Percentiles rank a stretch among this genome's conserved stretches.
phyloP scores from a whole-genome alignment of 2,888 invertebrate species.

The Marasmarcha lunaedactyla region DNA sequence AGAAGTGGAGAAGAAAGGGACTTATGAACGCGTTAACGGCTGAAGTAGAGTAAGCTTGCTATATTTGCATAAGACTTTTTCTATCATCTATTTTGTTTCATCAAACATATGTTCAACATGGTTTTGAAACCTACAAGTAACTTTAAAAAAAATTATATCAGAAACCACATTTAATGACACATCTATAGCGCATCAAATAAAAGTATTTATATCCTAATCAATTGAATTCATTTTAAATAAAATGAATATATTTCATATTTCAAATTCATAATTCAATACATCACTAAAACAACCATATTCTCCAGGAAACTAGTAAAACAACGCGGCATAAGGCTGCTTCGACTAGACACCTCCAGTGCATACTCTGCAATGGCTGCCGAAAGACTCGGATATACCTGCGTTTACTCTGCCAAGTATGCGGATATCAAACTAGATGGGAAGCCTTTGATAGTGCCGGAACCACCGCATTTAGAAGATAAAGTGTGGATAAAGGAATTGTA shows the following conservation, averaged over 20 bases:
- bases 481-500: conserved; percentile 66
- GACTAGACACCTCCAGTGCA: conserved; percentile 81
- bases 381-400: conserved; percentile 76
- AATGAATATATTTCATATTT: no score
- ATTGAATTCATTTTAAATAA: no score
- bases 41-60: conserved; percentile 69
- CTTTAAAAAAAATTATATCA: no score
- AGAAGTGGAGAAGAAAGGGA: conserved; percentile 74
- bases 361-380: conserved; percentile 81
- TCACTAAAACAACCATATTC: conserved; percentile 20
- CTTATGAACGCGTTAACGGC: conserved; percentile 74
- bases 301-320: conserved; percentile 70
- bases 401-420: conserved; percentile 73
- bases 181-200: no score
- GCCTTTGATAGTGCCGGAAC: conserved; percentile 73
- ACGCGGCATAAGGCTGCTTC: conserved; percentile 68
- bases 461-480: conserved; percentile 72
- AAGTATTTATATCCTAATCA: no score
- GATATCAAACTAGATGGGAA: conserved; percentile 74
- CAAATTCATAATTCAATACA: no score
- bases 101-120: no score
- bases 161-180: no score
- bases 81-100: no score
- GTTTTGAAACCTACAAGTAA: no score
- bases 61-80: no score